Evolutionary conservation across 2,888 invertebrate genomes (phyloP).

Genomic region (Cantharis rufa): DNA sequence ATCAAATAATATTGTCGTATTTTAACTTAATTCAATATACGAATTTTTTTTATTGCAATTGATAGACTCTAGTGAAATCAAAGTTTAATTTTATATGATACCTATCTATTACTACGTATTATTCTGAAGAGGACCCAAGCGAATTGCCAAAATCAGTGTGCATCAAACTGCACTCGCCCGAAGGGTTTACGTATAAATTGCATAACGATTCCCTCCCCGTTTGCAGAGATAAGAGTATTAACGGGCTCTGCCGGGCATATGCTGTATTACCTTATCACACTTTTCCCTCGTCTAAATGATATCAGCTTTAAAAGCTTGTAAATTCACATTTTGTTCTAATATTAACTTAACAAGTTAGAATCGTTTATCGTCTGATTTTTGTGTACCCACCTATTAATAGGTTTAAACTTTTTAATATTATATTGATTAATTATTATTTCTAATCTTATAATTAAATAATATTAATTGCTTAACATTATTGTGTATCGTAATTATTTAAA

Average conservation of each 20-base stretch:
- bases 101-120: not conserved
- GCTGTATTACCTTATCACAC: slow-evolving; percentile 45
- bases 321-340: slow-evolving; percentile 2
- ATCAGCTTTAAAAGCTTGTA: slow-evolving; percentile 14
- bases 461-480: not conserved
- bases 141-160: slow-evolving; percentile 35
- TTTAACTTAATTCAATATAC: not conserved
- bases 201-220: slow-evolving; percentile 36
- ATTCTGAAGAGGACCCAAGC: slow-evolving; percentile 32
- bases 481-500: not conserved
- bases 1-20: not conserved
- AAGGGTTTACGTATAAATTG: slow-evolving; percentile 39
- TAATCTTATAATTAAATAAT: not conserved
- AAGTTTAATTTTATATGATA: not conserved
- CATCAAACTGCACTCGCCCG: slow-evolving; percentile 32
- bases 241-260: slow-evolving; percentile 50
- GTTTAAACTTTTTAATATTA: not conserved
- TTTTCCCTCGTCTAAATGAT: slow-evolving; percentile 22
- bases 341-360: not conserved
- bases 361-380: not conserved
- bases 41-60: not conserved
- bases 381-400: not conserved
- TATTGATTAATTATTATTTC: not conserved
- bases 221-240: slow-evolving; percentile 50
- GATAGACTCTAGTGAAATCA: not conserved